Percentiles rank a stretch among this genome's conserved stretches.
These are phyloP conservation scores for Anoura caudifer DNA, from an alignment of 2,113 vertebrate genomes.

Conservation along the genomic window DNA sequence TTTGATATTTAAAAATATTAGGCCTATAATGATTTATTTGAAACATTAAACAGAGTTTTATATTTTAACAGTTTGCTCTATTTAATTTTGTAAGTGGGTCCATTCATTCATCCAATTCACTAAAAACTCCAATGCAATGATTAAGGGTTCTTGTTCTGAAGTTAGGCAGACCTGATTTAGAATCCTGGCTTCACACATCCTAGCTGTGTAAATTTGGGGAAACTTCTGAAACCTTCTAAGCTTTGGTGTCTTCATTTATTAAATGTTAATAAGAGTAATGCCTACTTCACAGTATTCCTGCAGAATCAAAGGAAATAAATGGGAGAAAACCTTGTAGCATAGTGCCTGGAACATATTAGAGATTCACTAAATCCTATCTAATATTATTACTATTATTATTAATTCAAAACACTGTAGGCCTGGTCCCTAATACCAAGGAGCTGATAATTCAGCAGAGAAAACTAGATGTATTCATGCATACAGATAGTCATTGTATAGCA, in stretches of 20 bases:
- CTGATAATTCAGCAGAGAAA: not conserved
- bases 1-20: not conserved
- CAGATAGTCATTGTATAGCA: not conserved
- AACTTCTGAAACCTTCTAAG: conserved; percentile 28
- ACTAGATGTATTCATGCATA: not conserved
- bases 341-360: not conserved
- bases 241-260: not conserved
- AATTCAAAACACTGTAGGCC: not conserved
- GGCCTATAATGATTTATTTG: not conserved
- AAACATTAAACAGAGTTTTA: not conserved
- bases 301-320: not conserved
- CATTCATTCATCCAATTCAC: not conserved
- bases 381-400: not conserved
- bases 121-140: not conserved
- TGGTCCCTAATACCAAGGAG: not conserved
- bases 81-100: not conserved
- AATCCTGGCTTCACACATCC: not conserved
- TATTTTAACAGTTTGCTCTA: conserved; percentile 9
- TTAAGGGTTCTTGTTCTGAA: conserved; percentile 1
- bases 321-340: not conserved
- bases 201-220: not conserved
- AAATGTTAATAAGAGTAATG: conserved; percentile 2
- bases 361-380: not conserved
- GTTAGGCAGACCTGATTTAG: not conserved
- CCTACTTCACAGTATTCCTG: not conserved